These are phyloP conservation scores for Chrysogorgia sp. DNA, from an alignment of 92 coral and sea anemone genomes.

Conservation along the genomic window DNA sequence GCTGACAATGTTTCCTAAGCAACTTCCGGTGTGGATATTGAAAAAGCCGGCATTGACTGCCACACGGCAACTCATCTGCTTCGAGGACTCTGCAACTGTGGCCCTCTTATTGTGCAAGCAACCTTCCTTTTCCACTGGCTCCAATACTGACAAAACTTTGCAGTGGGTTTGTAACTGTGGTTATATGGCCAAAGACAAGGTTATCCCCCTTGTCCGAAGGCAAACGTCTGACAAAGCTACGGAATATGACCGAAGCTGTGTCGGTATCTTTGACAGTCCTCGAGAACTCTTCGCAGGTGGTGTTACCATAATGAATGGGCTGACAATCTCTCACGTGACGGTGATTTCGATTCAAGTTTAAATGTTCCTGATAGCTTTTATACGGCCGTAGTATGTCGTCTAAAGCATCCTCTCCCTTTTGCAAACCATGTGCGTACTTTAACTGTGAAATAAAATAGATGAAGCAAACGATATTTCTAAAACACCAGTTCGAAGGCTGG, in stretches of 20 bases:
- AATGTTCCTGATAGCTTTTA: slow-evolving; percentile 49
- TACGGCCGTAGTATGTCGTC: slow-evolving; percentile 54
- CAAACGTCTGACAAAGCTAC: slow-evolving; percentile 68
- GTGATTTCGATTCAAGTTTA: slow-evolving; percentile 64
- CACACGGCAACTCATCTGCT: slow-evolving; percentile 74
- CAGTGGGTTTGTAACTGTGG: slow-evolving; percentile 71
- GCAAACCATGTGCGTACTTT: background rate
- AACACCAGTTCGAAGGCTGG: background rate
- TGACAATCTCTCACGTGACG: slow-evolving; percentile 80
- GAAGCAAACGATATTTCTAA: background rate
- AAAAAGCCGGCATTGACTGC: slow-evolving; percentile 91
- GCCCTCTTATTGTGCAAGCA: slow-evolving; percentile 65
- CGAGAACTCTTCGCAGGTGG: slow-evolving; percentile 71
- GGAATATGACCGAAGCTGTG: slow-evolving; percentile 53
- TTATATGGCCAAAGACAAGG: slow-evolving; percentile 75
- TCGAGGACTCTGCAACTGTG: slow-evolving; percentile 73
- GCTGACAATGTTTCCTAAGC: slow-evolving; percentile 93
- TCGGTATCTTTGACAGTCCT: slow-evolving; percentile 41
- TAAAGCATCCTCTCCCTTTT: background rate
- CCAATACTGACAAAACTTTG: slow-evolving; percentile 86
- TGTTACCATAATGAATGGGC: slow-evolving; percentile 77
- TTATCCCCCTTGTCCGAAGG: slow-evolving; percentile 27
- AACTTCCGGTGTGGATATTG: slow-evolving; percentile 79
- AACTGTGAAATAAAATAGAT: background rate
- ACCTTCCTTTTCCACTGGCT: slow-evolving; percentile 77